A percentile compares a stretch with the other conserved stretches of the same genome.
These are phyloP conservation scores for Cassiopea andromeda DNA, from an alignment of 30 jellyfish, hydroid and myxozoan species.

Conservation along the genomic window DNA sequence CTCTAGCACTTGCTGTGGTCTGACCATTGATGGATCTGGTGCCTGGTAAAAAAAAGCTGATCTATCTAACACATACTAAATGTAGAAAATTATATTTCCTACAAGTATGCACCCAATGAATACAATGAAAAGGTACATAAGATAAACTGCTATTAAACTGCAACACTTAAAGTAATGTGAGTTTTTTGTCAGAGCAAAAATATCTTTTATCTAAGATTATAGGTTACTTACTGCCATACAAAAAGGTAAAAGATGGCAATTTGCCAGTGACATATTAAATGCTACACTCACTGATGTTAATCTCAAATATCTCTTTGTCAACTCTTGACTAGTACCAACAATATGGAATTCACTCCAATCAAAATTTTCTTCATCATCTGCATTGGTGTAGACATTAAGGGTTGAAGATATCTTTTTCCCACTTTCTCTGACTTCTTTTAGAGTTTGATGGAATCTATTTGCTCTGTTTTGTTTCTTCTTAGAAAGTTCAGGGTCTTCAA, in stretches of 20 bases:
- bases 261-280: no score
- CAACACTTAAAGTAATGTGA: no score
- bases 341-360: conserved; percentile 90
- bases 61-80: neutral
- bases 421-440: conserved; percentile 22
- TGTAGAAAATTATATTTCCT: no score
- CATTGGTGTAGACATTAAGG: conserved; percentile 20
- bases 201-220: no score
- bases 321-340: conserved; percentile 86
- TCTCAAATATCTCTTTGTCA: conserved; percentile 81
- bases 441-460: conserved; percentile 64
- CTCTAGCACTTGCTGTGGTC: conserved; percentile 85
- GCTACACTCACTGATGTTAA: conserved; percentile 84
- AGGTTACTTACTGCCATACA: no score
- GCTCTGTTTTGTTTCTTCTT: conserved; percentile 85
- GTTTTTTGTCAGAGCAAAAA: no score
- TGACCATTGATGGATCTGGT: conserved; percentile 98
- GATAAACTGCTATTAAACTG: no score
- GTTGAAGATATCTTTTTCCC: conserved; percentile 47
- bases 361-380: conserved; percentile 72
- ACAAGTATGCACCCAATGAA: no score
- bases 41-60: conserved; percentile 60
- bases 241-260: no score
- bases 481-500: conserved; percentile 66
- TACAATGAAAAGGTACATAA: no score